These are phyloP conservation scores for Zophobas atratus DNA, from an alignment of 1,140 invertebrate genomes.

Conservation along the genomic window DNA sequence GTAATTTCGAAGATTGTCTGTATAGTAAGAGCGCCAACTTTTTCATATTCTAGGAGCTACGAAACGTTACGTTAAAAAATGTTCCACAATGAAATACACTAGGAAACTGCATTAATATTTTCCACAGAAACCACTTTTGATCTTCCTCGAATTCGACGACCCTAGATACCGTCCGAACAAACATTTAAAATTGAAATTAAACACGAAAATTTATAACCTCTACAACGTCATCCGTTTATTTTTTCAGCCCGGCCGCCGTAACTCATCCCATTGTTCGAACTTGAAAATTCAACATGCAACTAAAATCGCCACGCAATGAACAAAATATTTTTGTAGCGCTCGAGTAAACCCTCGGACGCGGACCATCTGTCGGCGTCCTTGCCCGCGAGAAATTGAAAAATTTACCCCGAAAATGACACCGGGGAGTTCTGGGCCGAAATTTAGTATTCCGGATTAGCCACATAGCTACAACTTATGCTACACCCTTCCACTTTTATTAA, in stretches of 20 bases:
- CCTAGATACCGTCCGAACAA: too few relatives aligned
- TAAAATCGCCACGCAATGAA: neutral
- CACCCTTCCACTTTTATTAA: neutral
- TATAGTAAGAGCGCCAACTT: too few relatives aligned
- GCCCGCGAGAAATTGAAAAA: slow-evolving; percentile 19
- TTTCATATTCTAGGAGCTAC: too few relatives aligned
- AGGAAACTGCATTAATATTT: too few relatives aligned
- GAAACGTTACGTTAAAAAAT: too few relatives aligned
- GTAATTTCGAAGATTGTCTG: too few relatives aligned
- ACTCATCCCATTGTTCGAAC: neutral
- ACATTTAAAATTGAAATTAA: too few relatives aligned
- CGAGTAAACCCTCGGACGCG: slow-evolving; percentile 9
- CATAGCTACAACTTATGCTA: neutral
- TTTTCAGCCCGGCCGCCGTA: neutral
- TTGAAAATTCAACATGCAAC: neutral
- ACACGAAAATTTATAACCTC: too few relatives aligned
- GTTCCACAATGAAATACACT: too few relatives aligned
- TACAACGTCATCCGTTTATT: neutral
- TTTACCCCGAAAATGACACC: slow-evolving; percentile 18
- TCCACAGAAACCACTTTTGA: too few relatives aligned
- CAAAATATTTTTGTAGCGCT: slow-evolving; percentile 26
- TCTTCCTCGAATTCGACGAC: too few relatives aligned
- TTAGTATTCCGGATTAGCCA: neutral
- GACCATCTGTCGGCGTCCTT: slow-evolving; percentile 11
- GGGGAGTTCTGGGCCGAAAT: neutral